These are phyloP conservation scores for Pimephales promelas DNA, from an alignment of 2,113 vertebrate species.

Conservation along the genomic window DNA sequence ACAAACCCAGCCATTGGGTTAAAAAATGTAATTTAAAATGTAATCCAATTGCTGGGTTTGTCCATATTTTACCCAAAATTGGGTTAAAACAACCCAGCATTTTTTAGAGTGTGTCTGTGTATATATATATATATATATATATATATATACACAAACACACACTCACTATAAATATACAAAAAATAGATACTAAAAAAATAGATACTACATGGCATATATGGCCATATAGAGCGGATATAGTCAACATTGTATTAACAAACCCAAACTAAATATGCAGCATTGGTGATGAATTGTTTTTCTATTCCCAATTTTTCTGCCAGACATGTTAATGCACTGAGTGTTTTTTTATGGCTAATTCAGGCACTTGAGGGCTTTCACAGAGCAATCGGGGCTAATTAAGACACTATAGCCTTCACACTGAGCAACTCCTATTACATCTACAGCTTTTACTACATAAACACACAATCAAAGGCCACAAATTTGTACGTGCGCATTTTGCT, in stretches of 20 bases:
- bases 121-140: no score
- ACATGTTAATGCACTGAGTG: slow-evolving; percentile 57
- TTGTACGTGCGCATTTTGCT: background rate
- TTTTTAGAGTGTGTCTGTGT: no score
- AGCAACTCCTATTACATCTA: slow-evolving; percentile 37
- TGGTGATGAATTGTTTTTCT: slow-evolving; percentile 36
- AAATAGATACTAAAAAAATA: no score
- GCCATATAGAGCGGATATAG: no score
- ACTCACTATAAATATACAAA: no score
- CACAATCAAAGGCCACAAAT: background rate
- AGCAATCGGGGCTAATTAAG: slow-evolving; percentile 75
- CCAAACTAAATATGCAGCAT: slow-evolving; percentile 33
- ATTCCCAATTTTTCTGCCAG: slow-evolving; percentile 9
- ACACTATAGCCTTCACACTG: slow-evolving; percentile 54
- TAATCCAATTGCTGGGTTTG: no score
- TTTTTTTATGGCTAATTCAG: slow-evolving; percentile 68
- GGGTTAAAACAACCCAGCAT: no score
- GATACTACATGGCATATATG: no score
- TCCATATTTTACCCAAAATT: no score
- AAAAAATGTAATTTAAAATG: no score
- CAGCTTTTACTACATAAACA: slow-evolving; percentile 27
- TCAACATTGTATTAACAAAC: slow-evolving; percentile 37
- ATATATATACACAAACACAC: no score
- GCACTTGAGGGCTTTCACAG: slow-evolving; percentile 74
- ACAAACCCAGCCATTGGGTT: no score